A percentile compares a stretch with the other conserved stretches of the same genome.
Evolutionary conservation across 2,888 invertebrate genomes (phyloP).

Genomic region (Melipona beecheii): DNA sequence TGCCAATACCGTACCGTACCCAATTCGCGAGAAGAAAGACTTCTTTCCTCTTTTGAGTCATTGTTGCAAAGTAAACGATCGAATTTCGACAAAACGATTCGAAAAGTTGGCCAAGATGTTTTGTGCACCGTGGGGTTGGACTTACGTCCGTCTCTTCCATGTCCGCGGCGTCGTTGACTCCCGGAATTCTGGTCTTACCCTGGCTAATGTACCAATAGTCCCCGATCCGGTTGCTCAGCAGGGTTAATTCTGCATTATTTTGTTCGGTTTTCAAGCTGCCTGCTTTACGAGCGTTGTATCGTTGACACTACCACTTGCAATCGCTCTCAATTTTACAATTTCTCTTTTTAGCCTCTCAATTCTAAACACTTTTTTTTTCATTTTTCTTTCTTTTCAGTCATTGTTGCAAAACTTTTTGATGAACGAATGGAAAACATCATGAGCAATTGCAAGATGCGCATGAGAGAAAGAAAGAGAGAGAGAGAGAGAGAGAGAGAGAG

Average conservation of each 20-base stretch:
- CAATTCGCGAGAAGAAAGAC: not conserved
- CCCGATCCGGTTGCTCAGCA: slow-evolving; percentile 93
- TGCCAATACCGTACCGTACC: too few species aligned
- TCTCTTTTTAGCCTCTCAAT: not conserved
- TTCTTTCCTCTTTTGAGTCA: not conserved
- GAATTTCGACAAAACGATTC: slow-evolving; percentile 56
- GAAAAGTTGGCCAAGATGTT: slow-evolving; percentile 56
- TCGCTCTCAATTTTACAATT: slow-evolving; percentile 10
- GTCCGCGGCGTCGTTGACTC: slow-evolving; percentile 96
- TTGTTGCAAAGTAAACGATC: not conserved
- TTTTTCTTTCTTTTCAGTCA: too few species aligned
- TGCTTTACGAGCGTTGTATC: slow-evolving; percentile 50
- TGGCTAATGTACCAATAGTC: slow-evolving; percentile 96
- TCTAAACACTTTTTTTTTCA: not conserved
- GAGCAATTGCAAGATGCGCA: slow-evolving; percentile 41
- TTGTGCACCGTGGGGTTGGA: slow-evolving; percentile 79
- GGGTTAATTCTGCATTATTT: slow-evolving; percentile 89
- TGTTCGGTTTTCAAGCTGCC: slow-evolving; percentile 38
- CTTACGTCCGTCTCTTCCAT: slow-evolving; percentile 95
- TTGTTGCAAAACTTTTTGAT: not conserved
- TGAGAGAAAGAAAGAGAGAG: not conserved
- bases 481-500: not conserved
- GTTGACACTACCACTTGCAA: slow-evolving; percentile 34
- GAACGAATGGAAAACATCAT: not conserved
- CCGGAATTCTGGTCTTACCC: slow-evolving; percentile 97